These are phyloP conservation scores for Anisognathus igniventris DNA, from an alignment of 2,797 vertebrate species.

Conservation along the genomic window DNA sequence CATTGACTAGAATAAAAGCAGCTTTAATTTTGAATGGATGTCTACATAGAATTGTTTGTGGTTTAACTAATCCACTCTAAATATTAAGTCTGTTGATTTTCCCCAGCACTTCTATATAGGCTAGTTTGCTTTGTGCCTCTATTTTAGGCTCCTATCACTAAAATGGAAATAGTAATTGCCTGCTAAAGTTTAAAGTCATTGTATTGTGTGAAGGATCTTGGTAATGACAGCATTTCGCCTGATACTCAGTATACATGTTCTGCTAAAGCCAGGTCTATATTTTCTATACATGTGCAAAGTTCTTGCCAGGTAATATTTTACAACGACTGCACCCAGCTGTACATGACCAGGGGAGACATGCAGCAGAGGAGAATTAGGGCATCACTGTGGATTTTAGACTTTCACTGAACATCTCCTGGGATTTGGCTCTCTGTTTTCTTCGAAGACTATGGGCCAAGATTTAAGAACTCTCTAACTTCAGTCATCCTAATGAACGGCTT, in stretches of 20 bases:
- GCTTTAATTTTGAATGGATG: slow-evolving; percentile 17
- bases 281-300: background rate
- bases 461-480: slow-evolving; percentile 1
- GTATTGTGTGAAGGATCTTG: background rate
- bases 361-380: background rate
- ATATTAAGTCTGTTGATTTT: slow-evolving; percentile 23
- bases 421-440: background rate
- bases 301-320: background rate
- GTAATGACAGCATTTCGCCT: background rate
- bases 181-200: background rate
- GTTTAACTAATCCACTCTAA: slow-evolving; percentile 28
- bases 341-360: background rate
- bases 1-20: background rate
- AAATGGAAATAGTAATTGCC: background rate
- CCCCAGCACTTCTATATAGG: background rate
- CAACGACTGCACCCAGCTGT: background rate
- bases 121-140: background rate
- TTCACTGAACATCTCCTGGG: background rate
- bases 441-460: background rate
- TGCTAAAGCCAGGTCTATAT: background rate
- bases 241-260: background rate
- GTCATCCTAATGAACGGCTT: background rate
- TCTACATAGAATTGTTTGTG: slow-evolving; percentile 14
- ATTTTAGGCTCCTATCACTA: background rate
- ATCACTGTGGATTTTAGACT: background rate